These are phyloP conservation scores for Fragum sueziense DNA, from an alignment of 2,888 invertebrate genomes.

Conservation along the genomic window DNA sequence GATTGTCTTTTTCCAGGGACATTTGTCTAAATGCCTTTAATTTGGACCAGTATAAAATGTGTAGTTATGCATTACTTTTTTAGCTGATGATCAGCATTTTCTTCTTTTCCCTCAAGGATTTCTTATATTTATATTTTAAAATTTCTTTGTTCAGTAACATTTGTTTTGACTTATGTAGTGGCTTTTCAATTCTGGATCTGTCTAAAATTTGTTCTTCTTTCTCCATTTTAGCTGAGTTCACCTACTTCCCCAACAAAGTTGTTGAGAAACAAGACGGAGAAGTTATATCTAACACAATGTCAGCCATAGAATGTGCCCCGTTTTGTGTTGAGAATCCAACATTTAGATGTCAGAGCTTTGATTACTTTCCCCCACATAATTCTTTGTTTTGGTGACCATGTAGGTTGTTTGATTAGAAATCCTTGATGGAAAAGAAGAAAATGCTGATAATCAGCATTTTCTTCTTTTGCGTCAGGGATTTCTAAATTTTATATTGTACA, in stretches of 20 bases:
- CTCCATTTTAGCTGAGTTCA: conserved; percentile 71
- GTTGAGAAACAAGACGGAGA: conserved; percentile 58
- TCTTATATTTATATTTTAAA: neutral
- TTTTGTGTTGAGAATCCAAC: conserved; percentile 52
- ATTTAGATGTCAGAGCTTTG: conserved; percentile 72
- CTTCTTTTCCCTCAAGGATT: neutral
- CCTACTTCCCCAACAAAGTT: conserved; percentile 52
- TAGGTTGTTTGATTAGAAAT: no score
- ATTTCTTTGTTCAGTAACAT: neutral
- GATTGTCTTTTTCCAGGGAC: no score
- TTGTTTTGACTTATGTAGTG: neutral
- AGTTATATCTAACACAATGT: conserved; percentile 48
- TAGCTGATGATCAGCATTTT: neutral
- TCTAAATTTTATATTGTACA: no score
- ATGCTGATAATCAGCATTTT: no score
- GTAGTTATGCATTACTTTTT: no score
- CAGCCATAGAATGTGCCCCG: conserved; percentile 60
- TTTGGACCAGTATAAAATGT: no score
- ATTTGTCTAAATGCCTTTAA: no score
- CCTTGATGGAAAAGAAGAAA: no score
- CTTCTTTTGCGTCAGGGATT: no score
- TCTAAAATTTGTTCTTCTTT: neutral
- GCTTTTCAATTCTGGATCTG: neutral
- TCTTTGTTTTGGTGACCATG: no score
- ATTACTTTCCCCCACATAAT: no score